phyloP scores from a whole-genome alignment of 1,140 invertebrate genomes.

The Sarcophaga bullata region DNA sequence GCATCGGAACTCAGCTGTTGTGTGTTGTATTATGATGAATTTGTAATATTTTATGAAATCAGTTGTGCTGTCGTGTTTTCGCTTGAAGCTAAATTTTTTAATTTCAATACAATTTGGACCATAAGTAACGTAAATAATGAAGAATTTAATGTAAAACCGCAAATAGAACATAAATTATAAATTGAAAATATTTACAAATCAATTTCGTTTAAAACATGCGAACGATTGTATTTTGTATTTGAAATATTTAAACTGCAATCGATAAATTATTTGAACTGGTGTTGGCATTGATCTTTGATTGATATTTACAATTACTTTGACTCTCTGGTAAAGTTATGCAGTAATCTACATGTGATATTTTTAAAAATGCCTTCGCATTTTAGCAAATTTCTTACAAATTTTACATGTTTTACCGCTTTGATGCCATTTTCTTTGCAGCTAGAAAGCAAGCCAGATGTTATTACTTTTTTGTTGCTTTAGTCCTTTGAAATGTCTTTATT shows the following conservation, averaged over 20 bases:
- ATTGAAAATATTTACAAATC: neutral
- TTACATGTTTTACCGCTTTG: neutral
- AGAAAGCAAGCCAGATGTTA: no score
- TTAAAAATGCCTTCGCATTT: neutral
- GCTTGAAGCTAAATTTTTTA: neutral
- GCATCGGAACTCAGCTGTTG: slow-evolving; percentile 37
- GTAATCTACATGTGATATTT: neutral
- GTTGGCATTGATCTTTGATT: neutral
- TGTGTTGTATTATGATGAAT: slow-evolving; percentile 34
- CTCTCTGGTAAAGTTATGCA: neutral
- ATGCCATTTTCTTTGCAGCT: no score
- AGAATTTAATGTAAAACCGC: no score
- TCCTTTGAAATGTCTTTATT: neutral
- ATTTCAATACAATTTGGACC: no score
- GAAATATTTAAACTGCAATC: no score
- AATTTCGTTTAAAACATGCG: no score
- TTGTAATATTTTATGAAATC: slow-evolving; percentile 30
- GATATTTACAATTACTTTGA: neutral
- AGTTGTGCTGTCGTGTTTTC: slow-evolving; percentile 25
- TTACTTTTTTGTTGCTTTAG: neutral
- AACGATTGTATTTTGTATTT: no score
- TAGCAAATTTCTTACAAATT: neutral
- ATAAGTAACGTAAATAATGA: no score
- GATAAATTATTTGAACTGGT: no score
- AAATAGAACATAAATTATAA: no score